A percentile compares a stretch with the other conserved stretches of the same genome.
Evolutionary conservation across 2,888 invertebrate species (phyloP).

Genomic region (Sepioteuthis lessoniana): DNA sequence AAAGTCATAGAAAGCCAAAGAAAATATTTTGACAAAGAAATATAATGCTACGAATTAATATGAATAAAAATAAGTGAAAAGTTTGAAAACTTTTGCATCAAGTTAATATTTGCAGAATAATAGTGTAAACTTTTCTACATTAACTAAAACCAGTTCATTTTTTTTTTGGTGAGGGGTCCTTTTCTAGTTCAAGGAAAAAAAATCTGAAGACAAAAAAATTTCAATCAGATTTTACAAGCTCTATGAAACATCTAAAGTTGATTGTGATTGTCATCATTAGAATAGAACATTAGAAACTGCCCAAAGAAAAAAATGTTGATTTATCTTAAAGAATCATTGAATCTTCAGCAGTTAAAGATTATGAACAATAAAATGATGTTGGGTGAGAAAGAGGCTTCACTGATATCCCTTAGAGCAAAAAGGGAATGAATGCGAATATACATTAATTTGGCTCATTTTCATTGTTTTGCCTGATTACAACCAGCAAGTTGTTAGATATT

Average conservation of each 20-base stretch:
- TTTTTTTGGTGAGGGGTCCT: too few species aligned
- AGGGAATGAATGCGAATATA: background rate
- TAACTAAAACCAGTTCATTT: too few species aligned
- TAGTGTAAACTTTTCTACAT: too few species aligned
- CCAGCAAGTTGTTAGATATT: background rate
- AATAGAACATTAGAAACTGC: background rate
- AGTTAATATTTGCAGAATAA: too few species aligned
- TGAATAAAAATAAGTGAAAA: too few species aligned
- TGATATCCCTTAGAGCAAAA: background rate
- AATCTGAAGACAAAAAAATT: too few species aligned
- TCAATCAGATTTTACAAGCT: too few species aligned
- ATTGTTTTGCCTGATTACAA: background rate
- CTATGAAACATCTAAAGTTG: background rate
- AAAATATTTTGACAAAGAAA: too few species aligned
- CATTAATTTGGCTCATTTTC: background rate
- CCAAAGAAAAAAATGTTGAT: background rate
- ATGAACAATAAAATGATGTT: background rate
- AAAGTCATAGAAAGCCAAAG: too few species aligned
- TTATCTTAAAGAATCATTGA: background rate
- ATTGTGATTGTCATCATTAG: background rate
- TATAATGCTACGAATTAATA: too few species aligned
- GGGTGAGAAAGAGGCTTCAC: background rate
- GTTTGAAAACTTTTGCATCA: too few species aligned
- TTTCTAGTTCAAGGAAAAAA: too few species aligned
- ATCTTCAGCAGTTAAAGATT: background rate